These are phyloP conservation scores for Raja brachyura DNA, from an alignment of 2,113 vertebrate genomes.

Conservation along the genomic window DNA sequence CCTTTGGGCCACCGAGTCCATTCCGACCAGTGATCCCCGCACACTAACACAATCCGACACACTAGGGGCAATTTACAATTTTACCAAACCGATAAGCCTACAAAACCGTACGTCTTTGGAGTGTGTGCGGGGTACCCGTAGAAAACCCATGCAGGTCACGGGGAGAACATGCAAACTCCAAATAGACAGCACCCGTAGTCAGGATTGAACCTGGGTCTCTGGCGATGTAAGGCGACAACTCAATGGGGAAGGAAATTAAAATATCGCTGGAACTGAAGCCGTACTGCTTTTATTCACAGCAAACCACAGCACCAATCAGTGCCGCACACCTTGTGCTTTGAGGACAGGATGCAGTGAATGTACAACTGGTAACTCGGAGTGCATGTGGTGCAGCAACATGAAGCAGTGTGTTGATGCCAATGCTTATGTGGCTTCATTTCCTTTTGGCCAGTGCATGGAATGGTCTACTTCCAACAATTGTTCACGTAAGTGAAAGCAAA, in stretches of 20 bases:
- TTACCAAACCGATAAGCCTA: too few relatives aligned
- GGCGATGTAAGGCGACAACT: too few relatives aligned
- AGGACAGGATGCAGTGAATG: conserved; percentile 76
- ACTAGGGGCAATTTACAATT: too few relatives aligned
- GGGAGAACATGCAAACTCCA: too few relatives aligned
- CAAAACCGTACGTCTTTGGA: too few relatives aligned
- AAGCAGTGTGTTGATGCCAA: conserved; percentile 96
- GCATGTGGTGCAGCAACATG: conserved; percentile 99
- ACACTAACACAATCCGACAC: too few relatives aligned
- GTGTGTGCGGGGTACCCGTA: too few relatives aligned
- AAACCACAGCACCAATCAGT: conserved; percentile 95
- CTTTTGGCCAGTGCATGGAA: conserved; percentile 96
- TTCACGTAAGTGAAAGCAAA: conserved; percentile 69
- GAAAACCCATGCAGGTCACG: too few relatives aligned
- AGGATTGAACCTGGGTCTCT: too few relatives aligned
- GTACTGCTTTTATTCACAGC: conserved; percentile 52
- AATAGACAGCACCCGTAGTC: too few relatives aligned
- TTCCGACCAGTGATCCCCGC: too few relatives aligned
- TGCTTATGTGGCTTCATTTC: conserved; percentile 96
- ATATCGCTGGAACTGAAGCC: neutral
- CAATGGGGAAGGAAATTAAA: neutral
- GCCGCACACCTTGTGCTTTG: conserved; percentile 82
- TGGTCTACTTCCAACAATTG: conserved; percentile 95
- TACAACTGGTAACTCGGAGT: conserved; percentile 89
- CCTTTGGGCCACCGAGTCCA: too few relatives aligned